These are phyloP conservation scores for Amazona ochrocephala DNA, from an alignment of 2,797 vertebrate genomes.

Conservation along the genomic window DNA sequence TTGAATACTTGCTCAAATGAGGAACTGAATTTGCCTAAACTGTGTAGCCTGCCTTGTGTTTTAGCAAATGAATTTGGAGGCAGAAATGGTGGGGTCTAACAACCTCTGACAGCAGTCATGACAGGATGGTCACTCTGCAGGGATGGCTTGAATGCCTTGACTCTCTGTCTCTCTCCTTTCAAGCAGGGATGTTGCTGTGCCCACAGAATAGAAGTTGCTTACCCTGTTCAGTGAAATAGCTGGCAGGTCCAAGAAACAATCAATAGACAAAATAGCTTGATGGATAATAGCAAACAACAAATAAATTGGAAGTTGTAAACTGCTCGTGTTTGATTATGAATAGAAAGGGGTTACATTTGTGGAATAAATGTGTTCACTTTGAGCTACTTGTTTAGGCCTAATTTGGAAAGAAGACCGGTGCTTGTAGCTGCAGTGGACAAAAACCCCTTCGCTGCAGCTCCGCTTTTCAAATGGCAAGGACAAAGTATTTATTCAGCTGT, in stretches of 20 bases:
- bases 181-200: background rate
- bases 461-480: slow-evolving; percentile 50
- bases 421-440: slow-evolving; percentile 46
- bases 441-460: background rate
- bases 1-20: slow-evolving; percentile 26
- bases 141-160: background rate
- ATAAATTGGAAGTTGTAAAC: slow-evolving; percentile 31
- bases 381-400: slow-evolving; percentile 40
- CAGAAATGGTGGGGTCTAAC: background rate
- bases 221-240: background rate
- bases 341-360: slow-evolving; percentile 46
- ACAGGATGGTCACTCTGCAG: background rate
- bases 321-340: background rate
- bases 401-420: slow-evolving; percentile 41
- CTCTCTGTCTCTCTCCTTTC: background rate
- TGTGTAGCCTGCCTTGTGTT: background rate
- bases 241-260: background rate
- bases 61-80: background rate
- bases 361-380: slow-evolving; percentile 26
- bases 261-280: background rate
- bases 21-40: slow-evolving; percentile 1
- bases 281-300: slow-evolving; percentile 24
- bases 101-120: background rate
- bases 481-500: slow-evolving; percentile 73
- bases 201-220: background rate